Evolutionary conservation across 35 echinoderm and acorn worm species (phyloP).

Genomic region (Hemicentrotus pulcherrimus): DNA sequence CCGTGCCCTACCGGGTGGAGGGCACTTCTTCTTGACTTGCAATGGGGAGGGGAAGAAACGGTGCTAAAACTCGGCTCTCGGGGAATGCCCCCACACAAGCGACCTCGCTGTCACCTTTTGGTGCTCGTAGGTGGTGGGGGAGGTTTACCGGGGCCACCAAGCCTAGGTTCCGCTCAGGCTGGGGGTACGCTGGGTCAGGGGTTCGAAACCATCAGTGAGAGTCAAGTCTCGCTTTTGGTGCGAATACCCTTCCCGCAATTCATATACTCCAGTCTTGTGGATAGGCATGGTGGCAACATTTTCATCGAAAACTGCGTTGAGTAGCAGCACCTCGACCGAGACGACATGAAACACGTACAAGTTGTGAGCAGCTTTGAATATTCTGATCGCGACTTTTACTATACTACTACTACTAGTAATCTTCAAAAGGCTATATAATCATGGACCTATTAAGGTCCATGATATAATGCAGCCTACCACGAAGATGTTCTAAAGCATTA

Average conservation of each 20-base stretch:
- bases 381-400: too few relatives aligned
- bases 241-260: not conserved
- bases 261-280: conserved; percentile 4
- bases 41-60: conserved; percentile 38
- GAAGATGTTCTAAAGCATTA: too few relatives aligned
- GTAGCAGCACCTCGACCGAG: too few relatives aligned
- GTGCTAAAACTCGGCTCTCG: conserved; percentile 35
- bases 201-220: not conserved
- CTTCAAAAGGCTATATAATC: too few relatives aligned
- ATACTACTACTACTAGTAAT: too few relatives aligned
- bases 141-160: conserved; percentile 2
- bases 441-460: too few relatives aligned
- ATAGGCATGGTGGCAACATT: conserved; percentile 33
- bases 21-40: conserved; percentile 17
- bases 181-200: not conserved
- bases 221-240: not conserved
- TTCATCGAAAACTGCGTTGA: not conserved
- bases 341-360: too few relatives aligned
- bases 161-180: conserved; percentile 21
- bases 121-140: conserved; percentile 35
- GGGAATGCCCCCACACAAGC: not conserved
- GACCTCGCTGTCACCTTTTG: conserved; percentile 44
- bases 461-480: too few relatives aligned
- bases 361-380: too few relatives aligned
- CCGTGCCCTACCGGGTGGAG: conserved; percentile 36